phyloP scores from a whole-genome alignment of 92 coral and sea anemone species.

The Umimayanthus chanpuru region DNA sequence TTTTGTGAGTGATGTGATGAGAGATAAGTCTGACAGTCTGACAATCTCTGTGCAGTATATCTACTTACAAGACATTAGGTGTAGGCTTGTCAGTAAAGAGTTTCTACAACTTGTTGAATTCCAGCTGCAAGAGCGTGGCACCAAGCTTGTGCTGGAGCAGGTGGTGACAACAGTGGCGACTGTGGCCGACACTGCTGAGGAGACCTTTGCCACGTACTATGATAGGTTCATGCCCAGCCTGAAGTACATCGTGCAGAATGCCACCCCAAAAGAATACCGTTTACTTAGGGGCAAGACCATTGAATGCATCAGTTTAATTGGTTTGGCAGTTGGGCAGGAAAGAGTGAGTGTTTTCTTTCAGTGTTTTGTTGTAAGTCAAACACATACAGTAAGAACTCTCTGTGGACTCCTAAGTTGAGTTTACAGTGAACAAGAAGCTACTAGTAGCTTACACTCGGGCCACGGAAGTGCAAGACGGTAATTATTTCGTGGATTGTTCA shows the following conservation, averaged over 20 bases:
- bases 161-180: constrained; percentile 96
- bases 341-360: constrained; percentile 52
- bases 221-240: constrained; percentile 98
- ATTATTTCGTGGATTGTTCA: no score
- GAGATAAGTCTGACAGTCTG: no score
- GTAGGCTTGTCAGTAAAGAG: background rate
- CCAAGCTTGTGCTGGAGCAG: constrained; percentile 91
- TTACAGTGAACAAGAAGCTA: no score
- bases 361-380: no score
- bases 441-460: no score
- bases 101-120: background rate
- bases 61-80: no score
- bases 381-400: no score
- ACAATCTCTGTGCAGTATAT: no score
- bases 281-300: constrained; percentile 94
- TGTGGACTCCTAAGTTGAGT: no score
- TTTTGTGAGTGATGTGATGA: no score
- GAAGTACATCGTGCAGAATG: constrained; percentile 93
- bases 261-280: constrained; percentile 84
- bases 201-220: constrained; percentile 84
- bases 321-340: constrained; percentile 97
- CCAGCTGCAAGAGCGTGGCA: constrained; percentile 89
- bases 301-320: constrained; percentile 97
- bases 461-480: no score
- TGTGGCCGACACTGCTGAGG: constrained; percentile 98